Base-by-base conservation (phyloP, 1,140 invertebrate species). In the Drosophila saltans region DNA sequence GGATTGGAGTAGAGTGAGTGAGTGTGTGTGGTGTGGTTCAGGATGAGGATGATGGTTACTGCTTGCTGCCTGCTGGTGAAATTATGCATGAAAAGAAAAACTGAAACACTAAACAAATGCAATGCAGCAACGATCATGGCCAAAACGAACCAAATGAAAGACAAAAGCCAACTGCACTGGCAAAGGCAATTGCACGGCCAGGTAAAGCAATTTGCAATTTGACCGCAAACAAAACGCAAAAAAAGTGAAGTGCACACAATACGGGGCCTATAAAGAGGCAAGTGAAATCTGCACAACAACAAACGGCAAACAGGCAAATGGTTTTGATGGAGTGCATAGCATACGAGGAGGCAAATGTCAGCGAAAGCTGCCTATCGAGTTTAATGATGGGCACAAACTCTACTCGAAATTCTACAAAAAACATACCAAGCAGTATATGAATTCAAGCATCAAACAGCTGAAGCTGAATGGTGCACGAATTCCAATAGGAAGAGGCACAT, bases 181-280 rank as follows among this genome's bases (percentile, higher is more conserved):
- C 76, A 86, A 78, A 71, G 60, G 52, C 76, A 86, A 78, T 78
- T 75, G 72, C 75, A 48, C 11, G 45, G 21, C 45, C 45, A 69
- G 52, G 64, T 41, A 62, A 72, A 58, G 72, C 60, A 79, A 89
- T 86, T 86, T 88, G 63, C 82, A 80, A 86, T 80, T 88, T 88
- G 84, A 89, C 83, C 83, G 84, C 83, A 88, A 89, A 88, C 79
- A 81, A 58, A 58, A 58, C 74, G 69, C 81, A 75, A 77, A 66
- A 39, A 60, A 63, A 8, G 16, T 26, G 52, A 60, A 69, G 43
- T 63, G 45, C 52, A 48, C 40, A 43, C 61, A 63, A 71, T 39
- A 66, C 56, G 60, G 61, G 71, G 28, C 4, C 28, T 58, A 8
- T 21, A 58, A 57, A 58, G 45, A 52, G 48, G 57, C 75, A 81